Evolutionary conservation across 2,888 invertebrate species (phyloP), one percentile per base, ranked within the genome.

Genomic region (Pilophorus perplexus): DNA sequence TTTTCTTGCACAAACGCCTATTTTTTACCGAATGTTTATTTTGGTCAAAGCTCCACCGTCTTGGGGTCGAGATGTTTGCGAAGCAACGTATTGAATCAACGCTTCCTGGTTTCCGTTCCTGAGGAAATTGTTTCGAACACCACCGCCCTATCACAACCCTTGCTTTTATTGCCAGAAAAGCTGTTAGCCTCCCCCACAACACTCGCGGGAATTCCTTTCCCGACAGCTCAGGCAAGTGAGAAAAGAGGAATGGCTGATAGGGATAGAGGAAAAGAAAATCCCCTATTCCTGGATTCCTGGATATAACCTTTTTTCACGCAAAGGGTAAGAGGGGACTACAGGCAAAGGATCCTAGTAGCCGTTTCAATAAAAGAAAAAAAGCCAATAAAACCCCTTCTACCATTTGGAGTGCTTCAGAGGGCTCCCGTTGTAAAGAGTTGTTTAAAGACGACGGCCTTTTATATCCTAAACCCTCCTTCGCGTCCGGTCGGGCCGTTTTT

Each of bases 361-460:
- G 52, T 52, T 52, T 52, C 28, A 52, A 52, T 52, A 52, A 52
- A 52, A 33, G 12, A 33, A 33, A 33, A 33, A 52, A 52, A 25
- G 52, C 52, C 52, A 52, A 52, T 52, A 52, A 52, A 50, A 52
- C 27, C 16, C 22, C 52, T 52, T 52, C 52, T 28, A 52, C 52
- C 12, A 28, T 28, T 52, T 25, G n/a, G 52, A 52, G 28, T 14
- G 52, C 52, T 52, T 23, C 27, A 18, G 52, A 6, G 28, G 33
- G 33, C 33, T 10, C 14, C 27, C 14, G 48, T 28, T 52, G 52
- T 52, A 28, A 28, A 25, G 52, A 52, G 52, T 52, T 52, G 52
- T 52, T 52, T 52, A 52, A 52, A 52, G 52, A 52, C 52, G 52
- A 14, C n/a, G 52, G 52, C 52, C 52, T 52, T 52, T 46, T 46